Evolutionary conservation across 2,888 invertebrate genomes (phyloP), one percentile per base, ranked within the genome.

Genomic region (Leucoma salicis): DNA sequence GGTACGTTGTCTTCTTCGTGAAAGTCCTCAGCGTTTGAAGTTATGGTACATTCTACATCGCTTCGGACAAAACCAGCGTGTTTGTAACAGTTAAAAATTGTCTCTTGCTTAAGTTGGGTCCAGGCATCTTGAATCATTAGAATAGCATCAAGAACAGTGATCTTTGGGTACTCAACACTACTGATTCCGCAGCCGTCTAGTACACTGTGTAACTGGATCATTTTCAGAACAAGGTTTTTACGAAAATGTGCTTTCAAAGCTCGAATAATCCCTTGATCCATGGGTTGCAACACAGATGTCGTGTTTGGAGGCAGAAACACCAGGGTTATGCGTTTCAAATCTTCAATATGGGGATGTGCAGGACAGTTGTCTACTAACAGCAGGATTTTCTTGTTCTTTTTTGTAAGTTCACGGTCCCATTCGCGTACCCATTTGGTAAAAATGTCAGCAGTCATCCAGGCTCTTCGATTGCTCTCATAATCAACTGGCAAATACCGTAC

Each of bases 201-300:
- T n/a, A n/a, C n/a, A n/a, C n/a, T n/a, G n/a, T n/a, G n/a, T 14
- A 13, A 21, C 13, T 32, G 14, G 18, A 42, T 36, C 38, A 40
- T 49, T 57, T 42, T 53, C 64, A 44, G 73, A 74, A 53, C 69
- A 67, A 42, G 37, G 21, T 45, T 38, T 40, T 47, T 47, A 33
- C 42, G 34, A 39, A 45, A 47, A 38, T 45, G 31, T 33, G 42
- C 0, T 51, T 51, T 38, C 13, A 46, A 41, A 29, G 40, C 38
- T 43, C 39, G 40, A 38, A 43, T 43, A 1, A 46, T 43, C 15
- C 49, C 49, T 40, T 49, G 46, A 34, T 43, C 43, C 49, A 49
- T 49, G 21, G 42, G 43, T 33, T 18, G 25, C 25, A 45, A 39
- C 12, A 47, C 42, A 32, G 38, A 48, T 48, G 45, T 48, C 12